A percentile compares a stretch with the other conserved stretches of the same genome.
Evolutionary conservation across 2,113 vertebrate species (phyloP).

Genomic region (Prochilodus magdalenae): DNA sequence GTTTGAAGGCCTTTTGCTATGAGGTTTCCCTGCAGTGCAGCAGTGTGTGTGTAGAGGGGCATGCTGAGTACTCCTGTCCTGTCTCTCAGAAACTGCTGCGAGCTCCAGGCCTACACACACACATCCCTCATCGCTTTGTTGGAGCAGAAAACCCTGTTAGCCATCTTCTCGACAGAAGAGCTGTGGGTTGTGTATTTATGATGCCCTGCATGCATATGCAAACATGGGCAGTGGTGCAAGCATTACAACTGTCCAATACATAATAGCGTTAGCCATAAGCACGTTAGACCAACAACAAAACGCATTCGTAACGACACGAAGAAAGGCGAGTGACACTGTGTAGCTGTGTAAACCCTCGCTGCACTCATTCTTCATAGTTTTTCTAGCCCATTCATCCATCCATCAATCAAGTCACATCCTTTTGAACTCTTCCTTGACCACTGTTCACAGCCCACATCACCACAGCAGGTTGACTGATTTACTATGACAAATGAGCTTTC

Average conservation of each 20-base stretch:
- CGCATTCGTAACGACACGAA: conserved; percentile 17
- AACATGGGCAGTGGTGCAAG: conserved; percentile 23
- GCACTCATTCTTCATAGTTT: conserved; percentile 5
- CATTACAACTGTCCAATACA: conserved; percentile 5
- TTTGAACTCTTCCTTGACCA: conserved; percentile 48
- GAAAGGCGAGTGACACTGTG: background rate
- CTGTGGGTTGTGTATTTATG: conserved; percentile 20
- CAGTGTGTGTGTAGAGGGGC: conserved; percentile 19
- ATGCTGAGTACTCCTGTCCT: conserved; percentile 27
- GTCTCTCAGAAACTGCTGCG: conserved; percentile 1
- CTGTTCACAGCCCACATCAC: conserved; percentile 38
- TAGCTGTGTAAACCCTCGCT: background rate
- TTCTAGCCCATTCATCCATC: conserved; percentile 21
- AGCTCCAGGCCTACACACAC: conserved; percentile 1
- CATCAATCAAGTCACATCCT: conserved; percentile 26
- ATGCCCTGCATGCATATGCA: conserved; percentile 14
- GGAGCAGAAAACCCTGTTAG: conserved; percentile 7
- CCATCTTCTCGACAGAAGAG: conserved; percentile 27
- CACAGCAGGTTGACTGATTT: conserved; percentile 44
- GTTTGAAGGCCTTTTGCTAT: conserved; percentile 13
- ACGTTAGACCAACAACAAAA: conserved; percentile 21
- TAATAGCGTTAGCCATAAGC: conserved; percentile 22
- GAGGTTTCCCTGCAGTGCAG: conserved; percentile 21
- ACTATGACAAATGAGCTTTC: conserved; percentile 53
- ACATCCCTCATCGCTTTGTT: conserved; percentile 7